A percentile compares a stretch with the other conserved stretches of the same genome.
Evolutionary conservation across 2,797 vertebrate species (phyloP).

Genomic region (Saxicola maurus): DNA sequence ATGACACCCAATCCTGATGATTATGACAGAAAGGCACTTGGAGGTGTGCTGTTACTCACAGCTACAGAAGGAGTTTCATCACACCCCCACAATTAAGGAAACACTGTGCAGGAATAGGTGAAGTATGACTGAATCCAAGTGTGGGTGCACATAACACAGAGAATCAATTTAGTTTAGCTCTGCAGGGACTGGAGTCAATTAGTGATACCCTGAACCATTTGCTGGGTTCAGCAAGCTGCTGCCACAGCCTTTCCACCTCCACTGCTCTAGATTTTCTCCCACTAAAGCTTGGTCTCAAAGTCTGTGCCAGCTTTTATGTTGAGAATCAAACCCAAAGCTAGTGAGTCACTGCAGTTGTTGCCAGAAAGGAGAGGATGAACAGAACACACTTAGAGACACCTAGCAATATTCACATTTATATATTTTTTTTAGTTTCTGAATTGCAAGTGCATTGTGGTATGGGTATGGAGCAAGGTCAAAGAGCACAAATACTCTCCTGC

Average conservation of each 20-base stretch:
- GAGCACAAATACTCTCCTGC: background rate
- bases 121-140: background rate
- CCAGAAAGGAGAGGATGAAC: background rate
- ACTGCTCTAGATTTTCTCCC: background rate
- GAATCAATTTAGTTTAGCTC: background rate
- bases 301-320: background rate
- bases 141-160: background rate
- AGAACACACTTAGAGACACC: background rate
- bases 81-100: fast-evolving
- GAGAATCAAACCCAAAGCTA: background rate
- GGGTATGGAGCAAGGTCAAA: background rate
- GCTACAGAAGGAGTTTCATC: background rate
- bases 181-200: background rate
- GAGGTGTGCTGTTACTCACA: background rate
- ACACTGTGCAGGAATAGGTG: background rate
- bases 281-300: background rate
- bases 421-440: background rate
- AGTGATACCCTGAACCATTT: background rate
- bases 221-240: background rate
- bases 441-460: background rate
- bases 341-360: background rate
- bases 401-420: background rate
- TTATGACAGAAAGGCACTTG: background rate
- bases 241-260: background rate
- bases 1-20: background rate